Base-by-base conservation (phyloP, 2,797 vertebrate genomes). In the Sebastes diploproa region DNA sequence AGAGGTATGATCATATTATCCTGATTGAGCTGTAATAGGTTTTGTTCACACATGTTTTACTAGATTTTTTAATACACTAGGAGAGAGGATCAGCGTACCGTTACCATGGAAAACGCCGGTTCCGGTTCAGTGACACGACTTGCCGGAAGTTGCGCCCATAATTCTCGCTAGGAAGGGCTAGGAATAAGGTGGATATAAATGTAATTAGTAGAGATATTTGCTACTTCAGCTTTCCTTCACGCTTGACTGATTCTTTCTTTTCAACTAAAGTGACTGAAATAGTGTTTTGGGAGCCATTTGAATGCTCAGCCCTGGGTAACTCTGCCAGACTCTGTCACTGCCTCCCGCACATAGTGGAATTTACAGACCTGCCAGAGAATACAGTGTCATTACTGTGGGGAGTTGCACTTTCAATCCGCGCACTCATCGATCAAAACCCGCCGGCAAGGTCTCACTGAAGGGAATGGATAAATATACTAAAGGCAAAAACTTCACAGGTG, bases 321-420 rank as follows among this genome's bases (percentile, higher is more conserved):
- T 77, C 75, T 67, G 77, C 78, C 77, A 81, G 76, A 82, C 89
- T 82, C 80, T 78, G 73, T 79, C 86, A 66, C 84, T 75, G 86
- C 78, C 75, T 75, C 81, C 67, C 6, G 56, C 77, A 78, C 85
- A 73, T 3, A 73, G 89, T 78, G 86, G 90, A 82, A 88, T 92
- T 92, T 92, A 93, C 89, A 91, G 89, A 92, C 76, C 81, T 90
- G 86, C 77, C 83, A 82, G 32, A 55, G 76, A 82, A 87, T 73
- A 85, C 80, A 71, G 78, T 75, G 77, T 75, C 75, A 77, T 92
- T 87, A 86, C 84, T 78, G 83, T 61, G 74, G 87, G 81, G 91
- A 89, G 86, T 74, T 60, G 72, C 82, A 75, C 78, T 80, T 87
- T 84, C 74, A 86, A 74, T 86, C 81, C 25, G 11, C 70, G 22